phyloP scores from a whole-genome alignment of 2,113 vertebrate species.

The Nymphicus hollandicus region DNA sequence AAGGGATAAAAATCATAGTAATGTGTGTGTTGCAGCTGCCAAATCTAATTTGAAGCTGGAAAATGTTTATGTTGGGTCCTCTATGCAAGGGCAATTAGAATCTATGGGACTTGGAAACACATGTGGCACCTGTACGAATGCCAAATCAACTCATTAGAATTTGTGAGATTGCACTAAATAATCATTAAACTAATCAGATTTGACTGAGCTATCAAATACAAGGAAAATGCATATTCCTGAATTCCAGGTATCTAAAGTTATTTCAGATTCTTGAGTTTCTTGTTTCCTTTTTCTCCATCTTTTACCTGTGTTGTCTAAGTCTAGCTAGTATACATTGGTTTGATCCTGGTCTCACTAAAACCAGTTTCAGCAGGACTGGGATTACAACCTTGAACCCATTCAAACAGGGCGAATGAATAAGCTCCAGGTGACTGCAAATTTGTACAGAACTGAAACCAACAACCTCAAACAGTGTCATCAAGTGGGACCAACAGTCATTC shows the following conservation, averaged over 20 bases:
- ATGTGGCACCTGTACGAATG: neutral
- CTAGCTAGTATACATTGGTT: neutral
- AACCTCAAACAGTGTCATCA: fast-evolving
- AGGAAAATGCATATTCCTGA: neutral
- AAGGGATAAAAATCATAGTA: neutral
- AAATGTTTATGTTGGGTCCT: neutral
- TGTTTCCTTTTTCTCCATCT: neutral
- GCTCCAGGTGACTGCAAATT: neutral
- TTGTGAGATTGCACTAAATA: neutral
- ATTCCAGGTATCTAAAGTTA: neutral
- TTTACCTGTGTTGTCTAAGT: neutral
- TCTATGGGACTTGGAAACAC: neutral
- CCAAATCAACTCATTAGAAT: neutral
- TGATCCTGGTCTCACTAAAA: neutral
- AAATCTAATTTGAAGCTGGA: neutral
- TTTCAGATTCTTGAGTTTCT: neutral
- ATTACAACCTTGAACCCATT: neutral
- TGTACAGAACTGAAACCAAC: neutral
- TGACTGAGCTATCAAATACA: neutral
- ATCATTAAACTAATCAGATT: neutral
- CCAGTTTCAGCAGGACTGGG: neutral
- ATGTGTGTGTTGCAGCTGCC: neutral
- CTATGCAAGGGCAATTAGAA: neutral
- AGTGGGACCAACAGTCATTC: neutral
- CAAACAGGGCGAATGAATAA: neutral